A percentile compares a stretch with the other conserved stretches of the same genome.
These are phyloP conservation scores for Periparus ater DNA, from an alignment of 2,797 vertebrate species.

Conservation along the genomic window DNA sequence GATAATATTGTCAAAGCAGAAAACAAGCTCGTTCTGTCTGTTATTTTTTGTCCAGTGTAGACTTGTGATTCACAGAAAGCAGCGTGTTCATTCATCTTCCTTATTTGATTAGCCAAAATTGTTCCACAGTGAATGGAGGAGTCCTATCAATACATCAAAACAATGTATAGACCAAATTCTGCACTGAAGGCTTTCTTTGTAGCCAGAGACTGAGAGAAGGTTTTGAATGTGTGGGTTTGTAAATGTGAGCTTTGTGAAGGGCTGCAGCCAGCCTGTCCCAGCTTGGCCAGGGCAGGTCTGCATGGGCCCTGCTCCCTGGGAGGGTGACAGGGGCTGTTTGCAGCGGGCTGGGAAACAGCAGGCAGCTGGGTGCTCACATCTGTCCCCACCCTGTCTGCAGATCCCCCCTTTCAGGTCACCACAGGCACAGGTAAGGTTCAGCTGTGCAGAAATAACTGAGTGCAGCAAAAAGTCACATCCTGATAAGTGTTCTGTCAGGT, in stretches of 20 bases:
- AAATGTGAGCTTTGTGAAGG: conserved; percentile 16
- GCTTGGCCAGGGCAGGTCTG: not conserved
- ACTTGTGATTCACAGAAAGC: conserved; percentile 26
- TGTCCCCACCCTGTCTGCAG: not conserved
- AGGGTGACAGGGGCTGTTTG: not conserved
- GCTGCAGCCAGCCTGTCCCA: not conserved
- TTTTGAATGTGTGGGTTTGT: not conserved
- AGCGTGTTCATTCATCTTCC: not conserved
- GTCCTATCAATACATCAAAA: not conserved
- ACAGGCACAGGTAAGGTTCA: not conserved
- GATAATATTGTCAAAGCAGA: not conserved
- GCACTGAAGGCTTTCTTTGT: conserved; percentile 14
- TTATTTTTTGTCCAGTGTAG: not conserved
- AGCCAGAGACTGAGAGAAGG: not conserved
- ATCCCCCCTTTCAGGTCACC: not conserved
- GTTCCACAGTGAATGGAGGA: not conserved
- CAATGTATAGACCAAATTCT: not conserved
- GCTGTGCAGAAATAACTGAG: not conserved
- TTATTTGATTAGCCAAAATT: conserved; percentile 21
- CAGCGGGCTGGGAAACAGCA: not conserved
- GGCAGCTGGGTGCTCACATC: not conserved
- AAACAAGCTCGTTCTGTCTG: not conserved
- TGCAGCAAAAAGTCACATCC: not conserved
- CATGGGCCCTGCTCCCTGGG: not conserved
- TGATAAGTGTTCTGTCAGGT: not conserved